Evolutionary conservation across 2,888 invertebrate genomes (phyloP), one percentile per base, ranked within the genome.

Genomic region (Megamerina dolium): DNA sequence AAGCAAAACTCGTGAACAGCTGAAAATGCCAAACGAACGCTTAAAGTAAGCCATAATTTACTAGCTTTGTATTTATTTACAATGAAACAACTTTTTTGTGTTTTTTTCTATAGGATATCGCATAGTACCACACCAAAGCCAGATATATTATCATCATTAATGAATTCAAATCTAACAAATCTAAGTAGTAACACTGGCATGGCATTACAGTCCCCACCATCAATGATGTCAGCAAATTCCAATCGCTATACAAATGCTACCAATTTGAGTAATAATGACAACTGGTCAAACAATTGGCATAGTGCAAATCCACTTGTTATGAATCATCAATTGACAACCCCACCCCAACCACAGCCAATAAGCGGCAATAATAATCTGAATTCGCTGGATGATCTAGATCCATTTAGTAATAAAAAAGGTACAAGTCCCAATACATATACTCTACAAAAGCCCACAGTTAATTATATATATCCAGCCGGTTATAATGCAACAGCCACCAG

Each of bases 231-330:
- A 3, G 35, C 27, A 13, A 50, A 43, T 30, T 46, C 27, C 20
- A 51, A 49, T 49, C 48, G 52, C 4, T 50, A 51, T 21, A 39
- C 21, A 16, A 37, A 29, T 30, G 16, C 38, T 21, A 48, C 37
- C 14, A 38, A 21, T 27, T 36, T 20, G 4, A 38, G 37, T 18
- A 21, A 19, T 12, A 50, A 41, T 30, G 46, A 48, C 29, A 41
- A 42, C 20, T 54, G 52, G 51, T 41, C 50, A 36, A 51, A 49
- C 41, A 43, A 33, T 12, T 61, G 61, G 65, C 65, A 64, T 31
- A 64, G 66, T 49, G 51, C 63, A 9, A 66, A 66, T 59, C 66
- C 66, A 0, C 46, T 66, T 21, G 66, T 66, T 8, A 58, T 66
- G 59, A 68, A 68, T 54, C 59, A 63, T 52, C 64, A 64, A 45